Evolutionary conservation across 2,888 invertebrate species (phyloP).

Genomic region (Drosophila stalkeri): DNA sequence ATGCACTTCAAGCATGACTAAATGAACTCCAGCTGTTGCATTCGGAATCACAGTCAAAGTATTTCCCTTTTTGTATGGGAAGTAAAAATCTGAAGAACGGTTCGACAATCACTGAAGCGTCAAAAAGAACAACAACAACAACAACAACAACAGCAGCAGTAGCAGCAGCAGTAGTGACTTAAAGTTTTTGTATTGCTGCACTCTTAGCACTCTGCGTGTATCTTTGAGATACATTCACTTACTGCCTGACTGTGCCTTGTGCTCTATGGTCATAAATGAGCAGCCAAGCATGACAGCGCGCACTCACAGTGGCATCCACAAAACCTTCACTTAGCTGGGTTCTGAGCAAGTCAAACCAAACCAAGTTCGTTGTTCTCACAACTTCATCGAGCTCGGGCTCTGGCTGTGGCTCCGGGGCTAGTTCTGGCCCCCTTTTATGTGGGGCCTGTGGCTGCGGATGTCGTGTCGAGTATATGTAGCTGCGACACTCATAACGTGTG

Average conservation of each 20-base stretch:
- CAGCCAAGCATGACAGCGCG: constrained; percentile 69
- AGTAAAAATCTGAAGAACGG: constrained; percentile 33
- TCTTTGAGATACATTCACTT: constrained; percentile 62
- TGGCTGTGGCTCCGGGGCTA: neutral
- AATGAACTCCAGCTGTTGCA: constrained; percentile 34
- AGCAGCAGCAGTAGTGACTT: constrained; percentile 52
- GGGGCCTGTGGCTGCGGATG: constrained; percentile 3
- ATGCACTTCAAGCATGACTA: constrained; percentile 63
- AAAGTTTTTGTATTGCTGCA: constrained; percentile 53
- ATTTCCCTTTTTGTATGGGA: constrained; percentile 4
- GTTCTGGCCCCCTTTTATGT: constrained; percentile 3
- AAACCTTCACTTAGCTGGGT: constrained; percentile 26
- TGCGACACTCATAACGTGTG: constrained; percentile 58
- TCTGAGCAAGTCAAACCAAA: constrained; percentile 16
- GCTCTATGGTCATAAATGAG: constrained; percentile 81
- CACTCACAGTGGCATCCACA: constrained; percentile 18
- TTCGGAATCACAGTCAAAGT: constrained; percentile 53
- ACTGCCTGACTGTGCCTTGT: constrained; percentile 27
- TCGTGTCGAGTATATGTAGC: constrained; percentile 1
- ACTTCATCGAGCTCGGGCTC: constrained; percentile 14
- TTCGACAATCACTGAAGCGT: constrained; percentile 67
- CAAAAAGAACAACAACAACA: constrained; percentile 23
- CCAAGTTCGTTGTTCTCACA: constrained; percentile 21
- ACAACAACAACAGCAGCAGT: constrained; percentile 10
- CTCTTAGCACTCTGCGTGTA: constrained; percentile 37